These are phyloP conservation scores for Momotus momota DNA, from an alignment of 2,797 vertebrate species.

Conservation along the genomic window DNA sequence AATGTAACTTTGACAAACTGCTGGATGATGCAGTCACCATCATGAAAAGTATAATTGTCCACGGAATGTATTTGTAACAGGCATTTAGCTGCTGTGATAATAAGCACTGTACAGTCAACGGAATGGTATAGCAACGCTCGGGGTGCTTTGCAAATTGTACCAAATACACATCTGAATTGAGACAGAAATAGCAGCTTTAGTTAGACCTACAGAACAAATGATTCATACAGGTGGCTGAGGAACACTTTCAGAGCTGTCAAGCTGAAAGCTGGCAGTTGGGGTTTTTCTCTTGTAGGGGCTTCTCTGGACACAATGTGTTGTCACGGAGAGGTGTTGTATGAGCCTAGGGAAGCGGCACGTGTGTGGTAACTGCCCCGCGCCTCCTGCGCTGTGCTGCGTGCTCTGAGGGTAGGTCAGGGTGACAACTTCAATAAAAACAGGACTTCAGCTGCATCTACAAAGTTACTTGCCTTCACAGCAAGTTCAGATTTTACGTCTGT, in stretches of 20 bases:
- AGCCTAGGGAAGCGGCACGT: background rate
- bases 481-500: background rate
- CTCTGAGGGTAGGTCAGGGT: background rate
- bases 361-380: background rate
- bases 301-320: background rate
- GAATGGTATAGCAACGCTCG: background rate
- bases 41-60: slow-evolving; percentile 9
- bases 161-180: background rate
- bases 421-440: background rate
- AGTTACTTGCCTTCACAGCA: background rate
- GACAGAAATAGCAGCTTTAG: slow-evolving; percentile 48
- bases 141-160: background rate
- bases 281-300: background rate
- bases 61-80: background rate
- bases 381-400: accelerated
- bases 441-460: background rate
- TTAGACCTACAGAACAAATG: background rate
- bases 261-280: background rate
- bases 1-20: background rate
- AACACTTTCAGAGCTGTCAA: background rate
- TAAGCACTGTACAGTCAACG: slow-evolving; percentile 36
- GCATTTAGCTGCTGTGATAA: slow-evolving; percentile 62
- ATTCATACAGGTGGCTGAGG: slow-evolving; percentile 24
- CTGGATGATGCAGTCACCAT: background rate
- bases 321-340: background rate